These are phyloP conservation scores for Drymonia ruficornis DNA, from an alignment of 2,888 invertebrate species.

Conservation along the genomic window DNA sequence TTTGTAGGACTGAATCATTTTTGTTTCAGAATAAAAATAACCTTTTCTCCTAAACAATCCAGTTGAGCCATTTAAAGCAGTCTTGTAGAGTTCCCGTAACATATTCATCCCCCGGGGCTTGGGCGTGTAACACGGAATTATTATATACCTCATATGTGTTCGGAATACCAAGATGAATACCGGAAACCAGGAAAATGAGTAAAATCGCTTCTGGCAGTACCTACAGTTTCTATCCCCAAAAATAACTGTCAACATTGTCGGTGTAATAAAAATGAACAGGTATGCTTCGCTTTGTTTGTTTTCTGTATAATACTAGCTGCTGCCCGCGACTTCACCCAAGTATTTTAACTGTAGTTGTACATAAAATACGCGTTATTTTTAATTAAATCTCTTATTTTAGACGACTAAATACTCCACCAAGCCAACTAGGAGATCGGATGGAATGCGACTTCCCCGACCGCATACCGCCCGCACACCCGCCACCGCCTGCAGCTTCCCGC, in stretches of 20 bases:
- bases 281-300: not conserved
- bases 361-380: too few relatives aligned
- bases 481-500: too few relatives aligned
- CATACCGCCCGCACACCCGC: too few relatives aligned
- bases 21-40: not conserved
- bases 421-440: too few relatives aligned
- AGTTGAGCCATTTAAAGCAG: not conserved
- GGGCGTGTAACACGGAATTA: not conserved
- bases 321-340: too few relatives aligned
- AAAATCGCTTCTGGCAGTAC: not conserved
- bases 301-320: too few relatives aligned
- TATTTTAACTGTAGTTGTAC: too few relatives aligned
- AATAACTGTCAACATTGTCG: not conserved
- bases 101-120: not conserved
- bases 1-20: not conserved
- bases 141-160: not conserved
- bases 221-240: not conserved
- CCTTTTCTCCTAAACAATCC: not conserved
- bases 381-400: too few relatives aligned
- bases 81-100: not conserved
- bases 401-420: too few relatives aligned
- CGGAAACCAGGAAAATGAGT: not conserved
- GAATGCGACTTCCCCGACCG: too few relatives aligned
- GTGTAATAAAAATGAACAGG: not conserved
- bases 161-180: not conserved